A percentile compares a stretch with the other conserved stretches of the same genome.
phyloP scores from a whole-genome alignment of 2,888 invertebrate genomes.

The Cephalotes varians region DNA sequence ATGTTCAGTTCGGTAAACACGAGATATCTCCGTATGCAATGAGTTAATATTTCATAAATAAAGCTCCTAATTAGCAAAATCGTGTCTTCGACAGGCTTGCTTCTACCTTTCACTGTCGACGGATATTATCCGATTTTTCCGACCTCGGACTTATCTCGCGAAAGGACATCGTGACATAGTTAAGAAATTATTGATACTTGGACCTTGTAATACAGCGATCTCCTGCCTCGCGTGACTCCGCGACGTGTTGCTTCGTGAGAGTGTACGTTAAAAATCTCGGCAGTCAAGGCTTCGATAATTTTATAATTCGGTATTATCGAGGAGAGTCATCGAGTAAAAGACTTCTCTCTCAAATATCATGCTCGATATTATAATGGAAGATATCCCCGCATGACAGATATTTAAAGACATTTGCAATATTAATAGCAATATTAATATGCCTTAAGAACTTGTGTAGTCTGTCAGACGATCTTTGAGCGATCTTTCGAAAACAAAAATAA shows the following conservation, averaged over 20 bases:
- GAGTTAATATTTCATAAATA: slow-evolving; percentile 9
- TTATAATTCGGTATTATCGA: slow-evolving; percentile 31
- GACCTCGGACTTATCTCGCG: not conserved
- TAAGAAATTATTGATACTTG: slow-evolving; percentile 31
- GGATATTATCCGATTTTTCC: slow-evolving; percentile 20
- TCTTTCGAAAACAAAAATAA: not conserved
- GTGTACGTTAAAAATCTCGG: slow-evolving; percentile 26
- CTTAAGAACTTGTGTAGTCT: not conserved
- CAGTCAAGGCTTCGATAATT: slow-evolving; percentile 35
- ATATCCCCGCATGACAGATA: not conserved
- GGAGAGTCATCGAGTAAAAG: not conserved
- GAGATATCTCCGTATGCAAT: not conserved
- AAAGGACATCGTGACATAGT: slow-evolving; percentile 27
- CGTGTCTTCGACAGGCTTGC: not conserved
- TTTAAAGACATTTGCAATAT: not conserved
- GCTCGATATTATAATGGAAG: not conserved
- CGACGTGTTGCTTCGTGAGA: slow-evolving; percentile 37
- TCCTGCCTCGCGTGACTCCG: slow-evolving; percentile 51
- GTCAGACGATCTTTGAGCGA: not conserved
- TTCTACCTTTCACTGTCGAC: slow-evolving; percentile 21
- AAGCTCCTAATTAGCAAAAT: slow-evolving; percentile 6
- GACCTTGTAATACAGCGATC: slow-evolving; percentile 16
- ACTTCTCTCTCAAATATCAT: not conserved
- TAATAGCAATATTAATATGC: not conserved
- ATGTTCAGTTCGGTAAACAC: not conserved